These are phyloP conservation scores for Muntiacus reevesi DNA, from an alignment of 2,113 vertebrate genomes.

Conservation along the genomic window DNA sequence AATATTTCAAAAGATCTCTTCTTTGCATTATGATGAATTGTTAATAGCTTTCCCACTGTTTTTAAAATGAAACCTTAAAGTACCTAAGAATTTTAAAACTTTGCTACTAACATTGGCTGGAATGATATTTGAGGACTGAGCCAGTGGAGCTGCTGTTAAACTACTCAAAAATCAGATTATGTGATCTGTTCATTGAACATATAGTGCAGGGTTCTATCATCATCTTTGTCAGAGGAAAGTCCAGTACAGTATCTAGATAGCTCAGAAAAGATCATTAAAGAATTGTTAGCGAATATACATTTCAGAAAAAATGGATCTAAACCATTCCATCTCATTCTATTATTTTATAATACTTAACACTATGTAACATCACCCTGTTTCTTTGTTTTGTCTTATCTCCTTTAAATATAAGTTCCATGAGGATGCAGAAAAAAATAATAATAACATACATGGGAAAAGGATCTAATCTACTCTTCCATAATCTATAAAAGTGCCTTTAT, in stretches of 20 bases:
- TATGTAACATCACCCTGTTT: neutral
- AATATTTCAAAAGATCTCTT: neutral
- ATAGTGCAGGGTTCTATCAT: neutral
- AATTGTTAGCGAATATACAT: neutral
- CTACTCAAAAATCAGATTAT: neutral
- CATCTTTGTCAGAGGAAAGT: neutral
- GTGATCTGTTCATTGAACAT: neutral
- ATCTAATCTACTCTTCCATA: neutral
- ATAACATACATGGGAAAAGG: neutral
- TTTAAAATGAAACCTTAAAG: constrained; percentile 4
- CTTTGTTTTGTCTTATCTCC: neutral
- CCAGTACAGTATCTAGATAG: neutral
- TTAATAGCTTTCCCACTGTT: neutral
- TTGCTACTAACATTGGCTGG: neutral
- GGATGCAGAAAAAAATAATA: neutral
- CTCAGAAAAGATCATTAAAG: neutral
- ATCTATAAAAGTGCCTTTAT: neutral
- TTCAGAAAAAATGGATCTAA: neutral
- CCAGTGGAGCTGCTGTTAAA: neutral
- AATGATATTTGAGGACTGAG: neutral
- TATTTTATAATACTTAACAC: neutral
- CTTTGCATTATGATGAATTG: neutral
- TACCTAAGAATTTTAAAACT: neutral
- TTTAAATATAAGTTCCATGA: neutral
- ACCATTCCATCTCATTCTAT: neutral